Base-by-base conservation (phyloP, 2,113 vertebrate species). In the Hassar affinis region DNA sequence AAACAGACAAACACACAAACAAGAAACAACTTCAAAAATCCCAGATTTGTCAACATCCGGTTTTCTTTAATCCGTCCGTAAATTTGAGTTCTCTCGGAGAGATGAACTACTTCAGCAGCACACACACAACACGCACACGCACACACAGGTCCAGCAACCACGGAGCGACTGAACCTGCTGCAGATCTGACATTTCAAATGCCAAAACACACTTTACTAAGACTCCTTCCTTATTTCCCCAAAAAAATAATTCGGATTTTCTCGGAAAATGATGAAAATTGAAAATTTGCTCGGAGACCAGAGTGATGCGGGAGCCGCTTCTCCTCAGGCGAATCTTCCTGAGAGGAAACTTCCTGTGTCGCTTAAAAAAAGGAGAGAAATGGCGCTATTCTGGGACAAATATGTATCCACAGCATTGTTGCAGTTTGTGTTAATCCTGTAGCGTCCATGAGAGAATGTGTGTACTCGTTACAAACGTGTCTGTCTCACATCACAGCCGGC, bases 1-100 rank as follows among this genome's bases (percentile, higher is more conserved):
- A 52, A 52, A 12, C 22, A 22, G 30, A 52, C 15, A 30, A 74
- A 87, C 79, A 69, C 52, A 74, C 5, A 14, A 30, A 75, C 7
- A 90, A 86, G 86, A 1, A 35, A 66, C 15, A 86, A 87, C 79
- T 79, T 84, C 84, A 81, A 86, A 78, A 88, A 15, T 83, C 80
- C 71, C 57, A 51, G 81, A 89, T 79, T 84, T 15, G 69, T 77
- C 57, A 81, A 52, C 38, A 81, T 88, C 78, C 83, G 74, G 86
- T 80, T 83, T 85, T 47, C 61, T 71, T 56, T 38, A 82, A 69
- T 85, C 82, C 81, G 84, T 82, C 80, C 84, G 84, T 87, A 18
- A 57, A 81, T 74, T 74, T 30, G 0, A 79, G 57, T 76, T 84
- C 64, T 86, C 83, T 18, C 64, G 80, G 72, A 80, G 68, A 71